phyloP scores from a whole-genome alignment of 1,140 invertebrate genomes.

The Drosophila kurseongensis region DNA sequence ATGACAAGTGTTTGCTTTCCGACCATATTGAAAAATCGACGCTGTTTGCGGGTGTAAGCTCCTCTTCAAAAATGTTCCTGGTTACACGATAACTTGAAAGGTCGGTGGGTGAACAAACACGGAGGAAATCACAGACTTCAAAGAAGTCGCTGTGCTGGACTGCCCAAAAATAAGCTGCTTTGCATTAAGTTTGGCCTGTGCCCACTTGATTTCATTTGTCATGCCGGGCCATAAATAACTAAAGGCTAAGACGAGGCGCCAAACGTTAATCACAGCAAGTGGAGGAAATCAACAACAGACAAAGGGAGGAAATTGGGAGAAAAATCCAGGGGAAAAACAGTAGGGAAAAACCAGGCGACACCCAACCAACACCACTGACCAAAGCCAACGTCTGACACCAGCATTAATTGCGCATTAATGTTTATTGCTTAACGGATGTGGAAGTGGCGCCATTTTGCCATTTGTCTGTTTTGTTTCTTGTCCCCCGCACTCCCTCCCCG shows the following conservation, averaged over 20 bases:
- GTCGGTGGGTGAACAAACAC: conserved; percentile 24
- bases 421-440: conserved; percentile 77
- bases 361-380: conserved; percentile 18
- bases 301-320: conserved; percentile 9
- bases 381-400: conserved; percentile 58
- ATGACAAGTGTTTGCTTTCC: not conserved
- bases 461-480: conserved; percentile 36
- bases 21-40: not conserved
- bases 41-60: not conserved
- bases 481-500: not conserved
- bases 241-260: conserved; percentile 56
- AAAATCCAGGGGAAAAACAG: not conserved
- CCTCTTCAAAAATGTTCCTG: conserved; percentile 1
- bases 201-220: conserved; percentile 51
- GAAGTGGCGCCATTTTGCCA: conserved; percentile 77
- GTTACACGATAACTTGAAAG: conserved; percentile 18
- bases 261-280: conserved; percentile 67
- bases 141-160: conserved; percentile 11
- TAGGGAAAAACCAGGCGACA: not conserved
- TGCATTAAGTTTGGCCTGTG: conserved; percentile 14
- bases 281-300: conserved; percentile 72
- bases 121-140: conserved; percentile 33
- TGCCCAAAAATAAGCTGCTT: conserved; percentile 30
- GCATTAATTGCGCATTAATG: conserved; percentile 82
- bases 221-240: conserved; percentile 58